phyloP scores from a whole-genome alignment of 2,113 vertebrate genomes.

The Catagonus wagneri region DNA sequence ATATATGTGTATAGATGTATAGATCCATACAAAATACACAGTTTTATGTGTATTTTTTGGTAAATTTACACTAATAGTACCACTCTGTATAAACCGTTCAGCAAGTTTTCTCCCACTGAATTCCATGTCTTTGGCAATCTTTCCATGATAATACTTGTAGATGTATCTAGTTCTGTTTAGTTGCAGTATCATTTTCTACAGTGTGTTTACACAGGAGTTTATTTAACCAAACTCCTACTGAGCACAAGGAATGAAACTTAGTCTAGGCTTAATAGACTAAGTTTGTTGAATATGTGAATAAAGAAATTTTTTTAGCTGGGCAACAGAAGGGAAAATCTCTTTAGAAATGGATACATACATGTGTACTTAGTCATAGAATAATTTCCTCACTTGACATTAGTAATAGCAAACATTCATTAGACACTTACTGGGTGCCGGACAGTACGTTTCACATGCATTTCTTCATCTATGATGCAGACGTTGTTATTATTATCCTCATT shows the following conservation, averaged over 20 bases:
- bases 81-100: neutral
- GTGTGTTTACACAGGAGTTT: neutral
- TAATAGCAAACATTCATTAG: neutral
- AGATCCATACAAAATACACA: neutral
- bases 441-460: neutral
- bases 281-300: slow-evolving; percentile 43
- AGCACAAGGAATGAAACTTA: slow-evolving; percentile 32
- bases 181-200: neutral
- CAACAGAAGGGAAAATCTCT: neutral
- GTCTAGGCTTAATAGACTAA: neutral
- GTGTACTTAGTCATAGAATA: neutral
- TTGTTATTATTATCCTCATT: slow-evolving; percentile 38
- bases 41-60: neutral
- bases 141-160: neutral
- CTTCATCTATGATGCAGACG: neutral
- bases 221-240: neutral
- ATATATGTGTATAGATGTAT: neutral
- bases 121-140: neutral
- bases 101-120: neutral
- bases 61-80: neutral
- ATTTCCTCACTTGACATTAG: neutral
- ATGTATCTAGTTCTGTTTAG: neutral
- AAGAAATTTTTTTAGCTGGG: slow-evolving; percentile 9
- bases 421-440: neutral
- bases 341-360: neutral